Evolutionary conservation across 2,888 invertebrate species (phyloP).

Genomic region (Adelphocoris suturalis): DNA sequence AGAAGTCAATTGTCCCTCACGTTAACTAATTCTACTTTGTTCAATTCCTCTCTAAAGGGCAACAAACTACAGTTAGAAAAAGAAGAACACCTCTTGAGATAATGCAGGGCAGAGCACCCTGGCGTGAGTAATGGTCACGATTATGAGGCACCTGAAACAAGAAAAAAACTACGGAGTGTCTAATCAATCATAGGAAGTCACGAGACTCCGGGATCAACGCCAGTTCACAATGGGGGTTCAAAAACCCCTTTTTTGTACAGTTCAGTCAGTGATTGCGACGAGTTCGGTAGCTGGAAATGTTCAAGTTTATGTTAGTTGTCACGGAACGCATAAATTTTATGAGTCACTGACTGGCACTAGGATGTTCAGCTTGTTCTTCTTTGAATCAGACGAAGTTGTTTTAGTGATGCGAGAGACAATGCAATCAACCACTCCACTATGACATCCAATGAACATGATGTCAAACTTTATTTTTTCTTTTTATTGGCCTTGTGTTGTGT

Average conservation of each 20-base stretch:
- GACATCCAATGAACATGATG: no score
- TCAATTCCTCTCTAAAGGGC: no score
- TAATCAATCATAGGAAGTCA: slow-evolving; percentile 48
- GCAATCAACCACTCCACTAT: no score
- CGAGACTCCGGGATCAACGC: slow-evolving; percentile 29
- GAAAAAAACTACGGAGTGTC: slow-evolving; percentile 15
- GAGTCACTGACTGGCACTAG: neutral
- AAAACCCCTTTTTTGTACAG: slow-evolving; percentile 1
- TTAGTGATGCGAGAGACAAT: no score
- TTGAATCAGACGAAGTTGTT: no score
- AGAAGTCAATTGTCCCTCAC: no score
- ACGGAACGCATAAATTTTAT: no score
- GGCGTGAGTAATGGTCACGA: slow-evolving; percentile 57
- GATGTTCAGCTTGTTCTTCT: neutral
- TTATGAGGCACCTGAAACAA: neutral
- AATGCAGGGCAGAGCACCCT: slow-evolving; percentile 1
- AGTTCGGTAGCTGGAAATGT: neutral
- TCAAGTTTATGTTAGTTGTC: neutral
- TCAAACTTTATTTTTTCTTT: no score
- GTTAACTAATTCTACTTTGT: no score
- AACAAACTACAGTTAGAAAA: no score
- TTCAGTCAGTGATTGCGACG: neutral
- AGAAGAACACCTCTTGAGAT: neutral
- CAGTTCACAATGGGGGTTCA: neutral
- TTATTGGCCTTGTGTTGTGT: no score